Conservation (phyloP, 2,113 vertebrate genomes). For the Heterocephalus glaber region DNA sequence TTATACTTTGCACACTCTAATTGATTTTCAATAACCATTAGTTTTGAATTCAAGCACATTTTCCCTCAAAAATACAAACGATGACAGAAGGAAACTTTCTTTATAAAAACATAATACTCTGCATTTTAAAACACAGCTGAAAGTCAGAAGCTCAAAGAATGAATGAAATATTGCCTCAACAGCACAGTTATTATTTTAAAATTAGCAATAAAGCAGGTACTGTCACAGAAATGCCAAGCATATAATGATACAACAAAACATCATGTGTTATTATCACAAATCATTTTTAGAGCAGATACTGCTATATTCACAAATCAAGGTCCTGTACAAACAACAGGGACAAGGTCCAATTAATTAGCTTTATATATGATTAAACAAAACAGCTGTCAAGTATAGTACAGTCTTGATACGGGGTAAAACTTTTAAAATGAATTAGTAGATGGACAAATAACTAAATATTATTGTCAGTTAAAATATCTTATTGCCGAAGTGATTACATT, state of each 20-base stretch:
- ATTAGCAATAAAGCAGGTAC: slow-evolving; percentile 9
- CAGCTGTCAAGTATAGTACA: not conserved
- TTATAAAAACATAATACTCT: not conserved
- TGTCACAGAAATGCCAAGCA: not conserved
- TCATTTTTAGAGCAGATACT: not conserved
- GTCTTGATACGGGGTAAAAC: not conserved
- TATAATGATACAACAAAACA: not conserved
- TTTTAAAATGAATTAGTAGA: not conserved
- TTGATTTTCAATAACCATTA: slow-evolving; percentile 51
- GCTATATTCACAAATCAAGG: not conserved
- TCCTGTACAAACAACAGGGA: not conserved
- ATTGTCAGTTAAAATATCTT: slow-evolving; percentile 6
- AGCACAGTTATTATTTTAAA: slow-evolving; percentile 40
- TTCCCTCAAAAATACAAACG: not conserved
- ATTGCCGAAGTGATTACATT: not conserved
- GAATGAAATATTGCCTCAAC: slow-evolving; percentile 58
- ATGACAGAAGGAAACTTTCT: not conserved
- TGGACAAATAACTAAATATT: not conserved
- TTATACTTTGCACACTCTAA: slow-evolving; percentile 28
- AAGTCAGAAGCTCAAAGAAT: slow-evolving; percentile 8
- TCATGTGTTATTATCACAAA: not conserved
- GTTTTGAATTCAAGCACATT: slow-evolving; percentile 45
- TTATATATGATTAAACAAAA: not conserved
- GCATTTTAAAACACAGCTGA: slow-evolving; percentile 29
- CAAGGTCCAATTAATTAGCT: not conserved